Evolutionary conservation across 2,797 vertebrate species (phyloP), one percentile per base, ranked within the genome.

Genomic region (Etheostoma perlongum): DNA sequence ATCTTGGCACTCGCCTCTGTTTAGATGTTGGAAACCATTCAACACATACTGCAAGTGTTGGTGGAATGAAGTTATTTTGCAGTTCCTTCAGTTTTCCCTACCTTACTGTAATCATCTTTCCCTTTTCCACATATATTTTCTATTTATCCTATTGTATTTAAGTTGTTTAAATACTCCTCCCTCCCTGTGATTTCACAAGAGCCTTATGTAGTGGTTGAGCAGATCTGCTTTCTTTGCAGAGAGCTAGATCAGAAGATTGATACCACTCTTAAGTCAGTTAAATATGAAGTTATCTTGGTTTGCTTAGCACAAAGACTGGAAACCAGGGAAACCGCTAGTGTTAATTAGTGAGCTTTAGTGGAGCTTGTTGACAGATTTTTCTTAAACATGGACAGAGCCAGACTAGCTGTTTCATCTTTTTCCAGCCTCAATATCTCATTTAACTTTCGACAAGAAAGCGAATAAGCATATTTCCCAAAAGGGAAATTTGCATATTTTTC

Each of bases 21-120:
- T 71, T 74, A 69, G 27, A 79, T 71, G 67, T 74, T 85, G 89
- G 86, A 85, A 47, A 69, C 69, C 1, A 64, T 77, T 82, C 81
- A 88, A 47, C 25, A 36, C 49, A 44, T 21, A 58, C 69, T 72
- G 59, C 47, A 42, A 54, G 67, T 80, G 60, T 57, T 62, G 55
- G 65, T 79, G 76, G 78, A 78, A 57, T 44, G 1, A 16, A 80
- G 57, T 75, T 81, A 65, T 77, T 84, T 61, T 65, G 15, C 57
- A 74, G 71, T 67, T 67, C 3, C 18, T 5, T 82, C 62, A 63
- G 27, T 64, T 30, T 5, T 70, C 21, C 25, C 19, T 30, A 36
- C 66, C 72, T 49, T 67, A 40, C 10, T 40, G 11, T 40, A 66
- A 78, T 77, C 68, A 49, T 42, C 46, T 52, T 25, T 65, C 14